These are phyloP conservation scores for Pontoporia blainvillei DNA, from an alignment of 2,113 vertebrate genomes.

Conservation along the genomic window DNA sequence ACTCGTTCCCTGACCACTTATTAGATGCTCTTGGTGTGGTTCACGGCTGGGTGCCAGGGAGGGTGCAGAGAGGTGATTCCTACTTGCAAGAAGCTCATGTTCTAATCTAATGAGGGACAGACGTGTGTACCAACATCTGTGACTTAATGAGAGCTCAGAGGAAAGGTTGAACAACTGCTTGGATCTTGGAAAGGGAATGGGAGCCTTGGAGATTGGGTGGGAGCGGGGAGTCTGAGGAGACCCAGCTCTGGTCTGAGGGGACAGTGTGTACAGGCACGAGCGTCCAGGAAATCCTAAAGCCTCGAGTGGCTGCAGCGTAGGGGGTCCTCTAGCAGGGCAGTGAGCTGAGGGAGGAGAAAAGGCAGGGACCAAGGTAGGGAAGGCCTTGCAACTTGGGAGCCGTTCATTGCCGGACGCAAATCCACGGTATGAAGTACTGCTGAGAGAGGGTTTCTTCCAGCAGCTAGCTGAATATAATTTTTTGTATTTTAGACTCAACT, in stretches of 20 bases:
- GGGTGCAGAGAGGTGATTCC: not conserved
- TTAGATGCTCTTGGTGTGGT: not conserved
- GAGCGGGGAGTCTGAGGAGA: not conserved
- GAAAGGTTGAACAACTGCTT: not conserved
- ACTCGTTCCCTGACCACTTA: not conserved
- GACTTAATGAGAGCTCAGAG: not conserved
- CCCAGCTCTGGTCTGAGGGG: not conserved
- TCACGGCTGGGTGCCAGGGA: not conserved
- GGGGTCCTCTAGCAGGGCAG: not conserved
- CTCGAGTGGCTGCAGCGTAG: not conserved
- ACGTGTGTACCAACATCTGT: not conserved
- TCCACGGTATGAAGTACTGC: accelerated
- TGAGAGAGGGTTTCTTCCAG: not conserved
- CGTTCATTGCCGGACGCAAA: not conserved
- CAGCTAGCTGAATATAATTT: conserved; percentile 1
- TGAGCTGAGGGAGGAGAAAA: not conserved
- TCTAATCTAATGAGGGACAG: not conserved
- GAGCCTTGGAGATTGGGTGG: no score
- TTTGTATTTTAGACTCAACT: conserved; percentile 33
- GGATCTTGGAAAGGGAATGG: not conserved
- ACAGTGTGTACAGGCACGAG: accelerated
- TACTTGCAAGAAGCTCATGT: not conserved
- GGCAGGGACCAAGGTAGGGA: not conserved
- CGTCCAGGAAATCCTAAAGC: not conserved
- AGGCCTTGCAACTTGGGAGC: not conserved